phyloP scores from a whole-genome alignment of 2,113 vertebrate genomes.

The Calidris pugnax region DNA sequence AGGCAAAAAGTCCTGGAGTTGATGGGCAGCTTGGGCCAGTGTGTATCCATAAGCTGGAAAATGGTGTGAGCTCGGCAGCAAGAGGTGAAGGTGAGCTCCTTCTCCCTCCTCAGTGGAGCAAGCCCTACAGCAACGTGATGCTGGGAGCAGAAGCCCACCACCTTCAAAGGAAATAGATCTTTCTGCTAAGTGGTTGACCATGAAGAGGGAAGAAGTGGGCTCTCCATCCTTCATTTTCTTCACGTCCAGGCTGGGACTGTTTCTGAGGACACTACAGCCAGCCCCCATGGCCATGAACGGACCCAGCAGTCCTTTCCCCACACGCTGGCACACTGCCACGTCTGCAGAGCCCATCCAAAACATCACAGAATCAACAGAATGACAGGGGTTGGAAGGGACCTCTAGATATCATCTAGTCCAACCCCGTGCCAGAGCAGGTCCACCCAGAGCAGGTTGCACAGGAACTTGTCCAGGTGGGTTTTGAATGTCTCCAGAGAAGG shows the following conservation, averaged over 20 bases:
- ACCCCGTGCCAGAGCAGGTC: no score
- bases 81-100: neutral
- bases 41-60: neutral
- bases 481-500: no score
- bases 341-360: neutral
- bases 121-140: neutral
- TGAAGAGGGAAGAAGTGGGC: neutral
- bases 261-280: neutral
- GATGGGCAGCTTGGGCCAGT: neutral
- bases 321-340: neutral
- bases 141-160: neutral
- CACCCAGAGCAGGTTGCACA: no score
- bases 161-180: neutral
- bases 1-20: neutral
- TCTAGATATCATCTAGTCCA: no score
- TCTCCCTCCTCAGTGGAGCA: neutral
- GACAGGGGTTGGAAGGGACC: no score
- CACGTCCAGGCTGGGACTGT: neutral
- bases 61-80: neutral
- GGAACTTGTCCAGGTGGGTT: no score
- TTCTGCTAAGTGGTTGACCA: neutral
- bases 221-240: neutral
- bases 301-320: neutral
- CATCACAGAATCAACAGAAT: no score
- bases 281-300: fast-evolving